Evolutionary conservation across 2,113 vertebrate species (phyloP).

Genomic region (Notothenia rossii): DNA sequence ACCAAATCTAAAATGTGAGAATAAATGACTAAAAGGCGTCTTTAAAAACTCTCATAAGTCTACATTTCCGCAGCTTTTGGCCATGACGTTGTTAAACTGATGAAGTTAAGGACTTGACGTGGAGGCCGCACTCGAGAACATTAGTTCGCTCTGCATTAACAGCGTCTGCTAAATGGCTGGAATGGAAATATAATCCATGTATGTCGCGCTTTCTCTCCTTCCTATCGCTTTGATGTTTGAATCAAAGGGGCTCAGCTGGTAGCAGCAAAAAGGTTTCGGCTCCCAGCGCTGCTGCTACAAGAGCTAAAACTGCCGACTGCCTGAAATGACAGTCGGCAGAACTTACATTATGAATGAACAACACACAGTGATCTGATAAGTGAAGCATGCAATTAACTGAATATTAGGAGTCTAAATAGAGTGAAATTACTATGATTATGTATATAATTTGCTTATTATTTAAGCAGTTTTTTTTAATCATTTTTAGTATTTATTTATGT

Average conservation of each 20-base stretch:
- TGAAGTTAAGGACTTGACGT: slow-evolving; percentile 1
- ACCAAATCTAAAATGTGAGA: neutral
- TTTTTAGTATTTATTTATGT: too few species aligned
- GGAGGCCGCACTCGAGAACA: slow-evolving; percentile 27
- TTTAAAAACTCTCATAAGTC: neutral
- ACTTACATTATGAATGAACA: slow-evolving; percentile 19
- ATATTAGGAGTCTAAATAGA: too few species aligned
- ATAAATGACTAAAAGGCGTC: neutral
- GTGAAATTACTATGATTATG: too few species aligned
- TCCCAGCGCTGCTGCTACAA: slow-evolving; percentile 50
- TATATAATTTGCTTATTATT: too few species aligned
- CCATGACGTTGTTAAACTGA: neutral
- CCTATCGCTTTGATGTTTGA: slow-evolving; percentile 66
- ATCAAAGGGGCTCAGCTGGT: slow-evolving; percentile 73
- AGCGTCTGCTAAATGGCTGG: slow-evolving; percentile 52
- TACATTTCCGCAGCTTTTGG: neutral
- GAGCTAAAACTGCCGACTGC: slow-evolving; percentile 15
- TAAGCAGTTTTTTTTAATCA: too few species aligned
- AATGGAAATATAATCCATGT: slow-evolving; percentile 59
- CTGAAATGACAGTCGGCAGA: slow-evolving; percentile 8
- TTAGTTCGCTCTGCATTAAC: slow-evolving; percentile 40
- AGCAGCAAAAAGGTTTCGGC: slow-evolving; percentile 49
- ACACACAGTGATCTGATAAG: neutral
- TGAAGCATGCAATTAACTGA: neutral
- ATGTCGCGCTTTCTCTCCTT: slow-evolving; percentile 38